Base-by-base conservation (phyloP, 1,140 invertebrate genomes). In the Euglossa dilemma region DNA sequence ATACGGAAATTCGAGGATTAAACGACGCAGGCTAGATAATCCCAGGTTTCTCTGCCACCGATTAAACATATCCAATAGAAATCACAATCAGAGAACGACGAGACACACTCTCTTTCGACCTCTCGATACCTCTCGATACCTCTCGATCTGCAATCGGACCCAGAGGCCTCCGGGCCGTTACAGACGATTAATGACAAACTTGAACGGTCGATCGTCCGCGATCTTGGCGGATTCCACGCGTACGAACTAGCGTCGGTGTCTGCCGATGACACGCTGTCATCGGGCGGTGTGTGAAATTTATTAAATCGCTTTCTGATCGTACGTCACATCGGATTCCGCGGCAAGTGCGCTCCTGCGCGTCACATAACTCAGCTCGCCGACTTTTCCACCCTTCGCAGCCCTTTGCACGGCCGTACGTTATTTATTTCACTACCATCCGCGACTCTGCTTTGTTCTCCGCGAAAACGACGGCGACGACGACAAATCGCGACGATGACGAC, bases 231-330 rank as follows among this genome's bases (percentile, higher is more conserved):
- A 67, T 81, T n/a, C 59, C 43, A n/a, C 50, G 61, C 36, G 71
- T 36, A n/a, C 36, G n/a, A 81, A 75, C 63, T 71, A 66, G 36
- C 71, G 64, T 16, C 43, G 45, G 56, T 56, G 71, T 64, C 57
- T 80, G 79, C 47, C 28, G 23, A 18, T 80, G 79, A 80, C 79
- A 74, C 50, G 20, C 8, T 80, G 79, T 80, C 79, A 80, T 80
- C 79, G 72, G 45, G 36, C 52, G 47, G 25, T 45, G 64, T 45
- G 54, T 77, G 64, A 82, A 82, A 82, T 82, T 82, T 82, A 82
- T 82, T 82, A 82, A 82, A 82, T 82, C 64, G 80, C 64, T 69
- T 82, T 82, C 73, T 69, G 80, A 82, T 77, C 80, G 73, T 77
- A 61, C 73, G 73, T 82, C 80, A 82, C 80, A 64, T 52, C 63